phyloP scores from a whole-genome alignment of 2,797 vertebrate species.

The Malurus leucopterus region DNA sequence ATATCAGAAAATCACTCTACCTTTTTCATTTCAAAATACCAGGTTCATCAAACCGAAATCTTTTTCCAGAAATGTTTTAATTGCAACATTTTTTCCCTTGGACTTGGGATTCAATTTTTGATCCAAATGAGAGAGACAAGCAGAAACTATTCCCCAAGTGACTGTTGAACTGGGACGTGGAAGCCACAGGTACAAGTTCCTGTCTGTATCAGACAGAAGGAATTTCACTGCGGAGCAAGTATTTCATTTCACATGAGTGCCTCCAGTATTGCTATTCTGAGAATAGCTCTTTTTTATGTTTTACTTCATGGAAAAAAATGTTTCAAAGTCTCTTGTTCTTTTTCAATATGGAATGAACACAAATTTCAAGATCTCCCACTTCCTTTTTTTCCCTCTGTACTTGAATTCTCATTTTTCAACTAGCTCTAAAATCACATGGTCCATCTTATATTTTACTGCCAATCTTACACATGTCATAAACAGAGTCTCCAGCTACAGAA shows the following conservation, averaged over 20 bases:
- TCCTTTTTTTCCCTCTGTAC: background rate
- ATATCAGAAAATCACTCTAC: background rate
- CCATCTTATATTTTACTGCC: slow-evolving; percentile 35
- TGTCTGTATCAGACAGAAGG: slow-evolving; percentile 23
- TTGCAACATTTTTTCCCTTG: background rate
- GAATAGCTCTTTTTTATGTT: background rate
- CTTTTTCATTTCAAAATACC: background rate
- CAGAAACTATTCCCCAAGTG: slow-evolving; percentile 5
- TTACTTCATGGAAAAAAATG: background rate
- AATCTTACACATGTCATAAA: slow-evolving; percentile 42
- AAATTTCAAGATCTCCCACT: background rate
- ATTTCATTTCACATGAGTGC: slow-evolving; percentile 42
- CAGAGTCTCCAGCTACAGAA: slow-evolving; percentile 42
- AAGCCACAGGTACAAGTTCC: slow-evolving; percentile 47
- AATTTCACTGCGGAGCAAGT: background rate
- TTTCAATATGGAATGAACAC: background rate
- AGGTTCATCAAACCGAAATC: background rate
- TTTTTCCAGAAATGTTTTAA: background rate
- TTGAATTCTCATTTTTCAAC: slow-evolving; percentile 10
- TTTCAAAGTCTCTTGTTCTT: background rate
- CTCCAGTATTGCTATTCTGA: slow-evolving; percentile 12
- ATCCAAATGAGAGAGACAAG: background rate
- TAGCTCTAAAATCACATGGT: background rate
- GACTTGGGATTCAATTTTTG: background rate
- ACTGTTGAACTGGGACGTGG: background rate